A percentile compares a stretch with the other conserved stretches of the same genome.
Evolutionary conservation across 1,140 invertebrate genomes (phyloP).

Genomic region (Polyergus mexicanus): DNA sequence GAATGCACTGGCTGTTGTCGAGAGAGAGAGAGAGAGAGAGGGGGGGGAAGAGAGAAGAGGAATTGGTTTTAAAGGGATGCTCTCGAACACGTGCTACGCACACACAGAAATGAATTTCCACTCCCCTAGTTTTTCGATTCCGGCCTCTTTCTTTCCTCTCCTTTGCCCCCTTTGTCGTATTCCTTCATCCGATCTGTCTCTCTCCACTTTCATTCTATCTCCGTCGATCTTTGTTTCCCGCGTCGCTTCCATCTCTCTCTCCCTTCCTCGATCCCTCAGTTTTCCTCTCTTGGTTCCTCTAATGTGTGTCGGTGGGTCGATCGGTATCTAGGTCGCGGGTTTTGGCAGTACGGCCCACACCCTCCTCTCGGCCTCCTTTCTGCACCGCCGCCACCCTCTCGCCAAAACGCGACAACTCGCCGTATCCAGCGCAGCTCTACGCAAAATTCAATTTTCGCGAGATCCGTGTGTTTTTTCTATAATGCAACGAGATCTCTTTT

Average conservation of each 20-base stretch:
- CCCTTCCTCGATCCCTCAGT: background rate
- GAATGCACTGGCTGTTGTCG: background rate
- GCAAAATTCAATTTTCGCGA: constrained; percentile 51
- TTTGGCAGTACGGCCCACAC: constrained; percentile 82
- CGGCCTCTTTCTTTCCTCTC: background rate
- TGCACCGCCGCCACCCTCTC: constrained; percentile 61
- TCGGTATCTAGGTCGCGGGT: constrained; percentile 86
- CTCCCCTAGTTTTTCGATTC: background rate
- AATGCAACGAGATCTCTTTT: background rate
- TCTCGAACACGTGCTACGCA: background rate
- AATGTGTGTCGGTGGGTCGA: constrained; percentile 84
- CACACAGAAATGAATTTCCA: constrained; percentile 25
- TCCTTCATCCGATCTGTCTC: constrained; percentile 1
- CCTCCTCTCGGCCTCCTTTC: constrained; percentile 51
- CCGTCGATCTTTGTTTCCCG: constrained; percentile 15
- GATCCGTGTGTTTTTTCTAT: background rate
- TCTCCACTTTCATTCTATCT: constrained; percentile 2
- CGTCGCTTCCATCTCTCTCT: background rate
- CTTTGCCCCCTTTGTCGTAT: constrained; percentile 19
- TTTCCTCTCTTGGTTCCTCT: constrained; percentile 42
- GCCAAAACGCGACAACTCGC: constrained; percentile 51
- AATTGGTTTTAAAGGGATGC: constrained; percentile 7
- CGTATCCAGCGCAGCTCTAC: constrained; percentile 50
- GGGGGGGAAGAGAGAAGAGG: background rate
- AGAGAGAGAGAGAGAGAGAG: background rate